These are phyloP conservation scores for Hedya salicella DNA, from an alignment of 2,888 invertebrate species.

Conservation along the genomic window DNA sequence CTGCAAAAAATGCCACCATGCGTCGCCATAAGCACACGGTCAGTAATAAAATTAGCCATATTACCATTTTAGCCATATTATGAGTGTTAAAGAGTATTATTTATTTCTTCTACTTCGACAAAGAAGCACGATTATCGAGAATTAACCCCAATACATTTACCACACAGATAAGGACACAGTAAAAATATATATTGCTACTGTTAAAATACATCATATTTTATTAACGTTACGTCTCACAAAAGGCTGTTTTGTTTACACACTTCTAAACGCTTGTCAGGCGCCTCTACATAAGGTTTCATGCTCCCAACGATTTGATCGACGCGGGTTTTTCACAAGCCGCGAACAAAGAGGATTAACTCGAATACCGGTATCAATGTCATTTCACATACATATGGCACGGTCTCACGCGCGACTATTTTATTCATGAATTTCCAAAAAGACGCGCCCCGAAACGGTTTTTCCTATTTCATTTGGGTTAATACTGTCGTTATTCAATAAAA, in stretches of 20 bases:
- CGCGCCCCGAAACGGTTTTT: constrained; percentile 7
- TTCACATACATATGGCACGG: constrained; percentile 48
- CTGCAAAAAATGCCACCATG: no score
- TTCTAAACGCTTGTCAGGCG: background rate
- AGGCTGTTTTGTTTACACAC: background rate
- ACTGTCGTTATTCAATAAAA: constrained; percentile 12
- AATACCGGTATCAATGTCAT: constrained; percentile 48
- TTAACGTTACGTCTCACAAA: background rate
- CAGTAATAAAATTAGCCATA: no score
- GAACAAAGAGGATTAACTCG: constrained; percentile 50
- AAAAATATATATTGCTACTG: no score
- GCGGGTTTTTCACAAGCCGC: constrained; percentile 49
- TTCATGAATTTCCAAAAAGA: constrained; percentile 46
- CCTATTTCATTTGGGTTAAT: constrained; percentile 31
- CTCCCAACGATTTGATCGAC: constrained; percentile 54
- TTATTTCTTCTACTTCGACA: no score
- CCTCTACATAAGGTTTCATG: constrained; percentile 49
- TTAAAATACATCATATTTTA: background rate
- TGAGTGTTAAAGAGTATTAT: no score
- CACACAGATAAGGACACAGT: no score
- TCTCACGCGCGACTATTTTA: constrained; percentile 49
- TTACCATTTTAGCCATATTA: no score
- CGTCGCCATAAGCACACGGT: no score
- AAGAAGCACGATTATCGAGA: no score
- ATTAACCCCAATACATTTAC: no score